Evolutionary conservation across 2,888 invertebrate genomes (phyloP), one percentile per base, ranked within the genome.

Genomic region (Unio delphinus): DNA sequence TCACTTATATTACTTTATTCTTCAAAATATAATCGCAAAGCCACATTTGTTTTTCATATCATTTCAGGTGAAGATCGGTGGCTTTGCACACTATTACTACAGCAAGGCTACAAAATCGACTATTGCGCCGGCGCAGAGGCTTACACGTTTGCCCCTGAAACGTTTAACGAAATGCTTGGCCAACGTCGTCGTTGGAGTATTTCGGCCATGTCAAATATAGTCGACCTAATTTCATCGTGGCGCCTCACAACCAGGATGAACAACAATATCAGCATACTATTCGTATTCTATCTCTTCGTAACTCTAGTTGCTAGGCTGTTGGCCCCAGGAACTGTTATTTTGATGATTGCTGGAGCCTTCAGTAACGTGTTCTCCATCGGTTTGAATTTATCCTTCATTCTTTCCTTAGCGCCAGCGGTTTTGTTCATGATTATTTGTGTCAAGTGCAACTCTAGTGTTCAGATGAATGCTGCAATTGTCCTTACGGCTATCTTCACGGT

Each of bases 301-400:
- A 67, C 83, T 61, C 70, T 83, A 68, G 45, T 77, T 6, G 78
- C 83, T n/a, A 79, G 81, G 65, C 72, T 85, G 34, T 69, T 85
- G 11, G 83, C 81, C 0, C 84, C 84, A 0, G 81, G 82, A 4
- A 83, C 81, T 5, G 83, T 86, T 0, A 74, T 83, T 23, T 69
- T 83, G 28, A 75, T 84, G 80, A 98, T 98, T 96, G 95, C 98
- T 93, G 98, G 98, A 91, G 98, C 98, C 89, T 98, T 98, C 86
- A 97, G 97, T 90, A 97, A 98, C 58, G 98, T 98, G 77, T 98
- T 99, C 89, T 94, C 95, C 89, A 96, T 98, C 84, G 96, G 96
- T 91, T 97, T 97, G 88, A 97, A 96, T 96, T 95, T 96, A 63
- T 96, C 97, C 68, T 97, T 98, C 88, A 94, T 96, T 87, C 96